Evolutionary conservation across 2,113 vertebrate genomes (phyloP).

Genomic region (Oryzias celebensis): DNA sequence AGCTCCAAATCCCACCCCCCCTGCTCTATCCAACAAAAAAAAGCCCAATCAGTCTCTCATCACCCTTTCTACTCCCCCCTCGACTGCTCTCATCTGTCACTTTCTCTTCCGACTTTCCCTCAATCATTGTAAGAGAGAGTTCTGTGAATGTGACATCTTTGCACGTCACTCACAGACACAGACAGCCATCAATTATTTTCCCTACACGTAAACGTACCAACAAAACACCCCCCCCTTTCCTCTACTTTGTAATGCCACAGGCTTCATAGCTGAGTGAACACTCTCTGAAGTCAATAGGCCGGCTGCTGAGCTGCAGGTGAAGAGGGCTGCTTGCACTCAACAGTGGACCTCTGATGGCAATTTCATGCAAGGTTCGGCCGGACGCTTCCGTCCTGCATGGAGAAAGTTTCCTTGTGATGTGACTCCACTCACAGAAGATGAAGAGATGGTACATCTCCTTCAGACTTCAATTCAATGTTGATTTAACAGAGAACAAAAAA

Average conservation of each 20-base stretch:
- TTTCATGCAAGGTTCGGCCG: slow-evolving; percentile 79
- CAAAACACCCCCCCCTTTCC: background rate
- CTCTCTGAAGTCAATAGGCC: slow-evolving; percentile 44
- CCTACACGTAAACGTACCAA: slow-evolving; percentile 11
- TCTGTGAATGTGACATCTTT: slow-evolving; percentile 45
- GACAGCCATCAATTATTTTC: slow-evolving; percentile 26
- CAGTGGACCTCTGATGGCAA: slow-evolving; percentile 70
- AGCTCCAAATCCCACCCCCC: slow-evolving; percentile 18
- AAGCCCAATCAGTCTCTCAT: slow-evolving; percentile 35
- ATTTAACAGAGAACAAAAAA: too few relatives aligned
- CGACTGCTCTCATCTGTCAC: slow-evolving; percentile 42
- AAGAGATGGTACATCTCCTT: too few relatives aligned
- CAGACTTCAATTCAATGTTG: too few relatives aligned
- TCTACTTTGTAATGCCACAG: slow-evolving; percentile 19
- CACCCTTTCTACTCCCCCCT: slow-evolving; percentile 28
- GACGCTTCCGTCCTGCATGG: slow-evolving; percentile 69
- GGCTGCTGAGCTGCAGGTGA: slow-evolving; percentile 22
- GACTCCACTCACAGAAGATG: background rate
- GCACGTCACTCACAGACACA: slow-evolving; percentile 27
- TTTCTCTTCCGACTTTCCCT: slow-evolving; percentile 19
- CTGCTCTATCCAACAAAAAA: slow-evolving; percentile 2
- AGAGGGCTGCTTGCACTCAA: slow-evolving; percentile 26
- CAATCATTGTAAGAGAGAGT: slow-evolving; percentile 17
- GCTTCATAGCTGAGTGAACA: slow-evolving; percentile 45
- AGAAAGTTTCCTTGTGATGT: slow-evolving; percentile 59